Evolutionary conservation across 2,797 vertebrate species (phyloP).

Genomic region (Acipenser transmontanus): DNA sequence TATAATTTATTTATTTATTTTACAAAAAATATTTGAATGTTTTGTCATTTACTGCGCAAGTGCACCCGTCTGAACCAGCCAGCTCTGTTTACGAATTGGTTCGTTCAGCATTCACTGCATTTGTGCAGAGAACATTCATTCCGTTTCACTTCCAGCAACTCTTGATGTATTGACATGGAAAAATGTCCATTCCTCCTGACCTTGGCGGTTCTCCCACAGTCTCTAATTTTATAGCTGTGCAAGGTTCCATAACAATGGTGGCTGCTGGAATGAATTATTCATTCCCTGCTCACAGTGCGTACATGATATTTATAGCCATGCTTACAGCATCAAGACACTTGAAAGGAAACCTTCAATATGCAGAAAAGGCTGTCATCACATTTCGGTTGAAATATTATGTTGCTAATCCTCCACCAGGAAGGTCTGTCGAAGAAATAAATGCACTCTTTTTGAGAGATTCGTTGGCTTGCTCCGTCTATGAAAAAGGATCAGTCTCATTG

Average conservation of each 20-base stretch:
- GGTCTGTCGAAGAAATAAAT: too few relatives aligned
- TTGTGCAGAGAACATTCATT: too few relatives aligned
- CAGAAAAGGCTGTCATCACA: slow-evolving; percentile 4
- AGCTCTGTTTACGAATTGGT: too few relatives aligned
- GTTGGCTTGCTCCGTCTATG: too few relatives aligned
- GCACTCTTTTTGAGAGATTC: too few relatives aligned
- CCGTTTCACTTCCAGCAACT: too few relatives aligned
- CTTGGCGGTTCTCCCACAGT: not conserved
- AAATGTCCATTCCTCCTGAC: not conserved
- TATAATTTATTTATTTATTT: not conserved
- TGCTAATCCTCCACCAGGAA: not conserved
- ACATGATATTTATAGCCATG: not conserved
- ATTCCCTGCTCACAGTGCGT: not conserved
- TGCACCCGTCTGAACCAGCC: too few relatives aligned
- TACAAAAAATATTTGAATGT: too few relatives aligned
- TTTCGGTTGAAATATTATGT: not conserved
- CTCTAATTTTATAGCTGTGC: not conserved
- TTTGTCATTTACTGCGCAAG: too few relatives aligned
- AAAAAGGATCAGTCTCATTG: too few relatives aligned
- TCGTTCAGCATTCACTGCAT: too few relatives aligned
- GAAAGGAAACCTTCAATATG: not conserved
- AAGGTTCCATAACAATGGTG: not conserved
- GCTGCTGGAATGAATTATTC: not conserved
- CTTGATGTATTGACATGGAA: not conserved
- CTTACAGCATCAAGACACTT: not conserved